These are phyloP conservation scores for Oophaga pumilio DNA, from an alignment of 2,113 vertebrate genomes.

Conservation along the genomic window DNA sequence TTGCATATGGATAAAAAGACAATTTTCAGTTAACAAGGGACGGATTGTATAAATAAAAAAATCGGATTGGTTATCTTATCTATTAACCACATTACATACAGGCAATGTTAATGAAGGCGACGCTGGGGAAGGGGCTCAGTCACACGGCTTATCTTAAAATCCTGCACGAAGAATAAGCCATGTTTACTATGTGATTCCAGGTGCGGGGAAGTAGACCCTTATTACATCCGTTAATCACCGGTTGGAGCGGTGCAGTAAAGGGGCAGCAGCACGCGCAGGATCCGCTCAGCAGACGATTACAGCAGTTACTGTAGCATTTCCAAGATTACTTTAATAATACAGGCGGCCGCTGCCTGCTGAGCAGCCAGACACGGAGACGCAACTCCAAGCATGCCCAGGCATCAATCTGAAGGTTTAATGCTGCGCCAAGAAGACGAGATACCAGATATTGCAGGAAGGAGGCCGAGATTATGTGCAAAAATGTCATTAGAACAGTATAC, in stretches of 20 bases:
- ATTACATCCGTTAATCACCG: slow-evolving; percentile 52
- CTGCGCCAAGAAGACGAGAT: background rate
- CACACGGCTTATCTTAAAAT: background rate
- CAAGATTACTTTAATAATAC: slow-evolving; percentile 58
- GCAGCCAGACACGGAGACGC: slow-evolving; percentile 24
- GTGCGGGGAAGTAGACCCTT: slow-evolving; percentile 48
- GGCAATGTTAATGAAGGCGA: slow-evolving; percentile 1
- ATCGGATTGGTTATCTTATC: no score
- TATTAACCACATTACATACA: no score
- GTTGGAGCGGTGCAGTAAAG: slow-evolving; percentile 46
- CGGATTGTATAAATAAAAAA: no score
- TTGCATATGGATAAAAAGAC: no score
- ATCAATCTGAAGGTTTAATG: slow-evolving; percentile 12
- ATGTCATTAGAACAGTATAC: background rate
- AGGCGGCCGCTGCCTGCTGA: slow-evolving; percentile 57
- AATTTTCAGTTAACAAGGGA: no score
- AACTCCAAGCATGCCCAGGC: slow-evolving; percentile 29
- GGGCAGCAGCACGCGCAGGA: slow-evolving; percentile 57
- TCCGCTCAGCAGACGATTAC: slow-evolving; percentile 48
- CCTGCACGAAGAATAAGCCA: slow-evolving; percentile 4
- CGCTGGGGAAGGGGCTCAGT: background rate
- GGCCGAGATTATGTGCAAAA: background rate
- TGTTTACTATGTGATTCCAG: slow-evolving; percentile 30
- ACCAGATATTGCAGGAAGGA: background rate
- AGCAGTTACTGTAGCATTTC: slow-evolving; percentile 28